Base-by-base conservation (phyloP, 92 coral and sea anemone genomes). In the Hydrozoanthus gracilis region DNA sequence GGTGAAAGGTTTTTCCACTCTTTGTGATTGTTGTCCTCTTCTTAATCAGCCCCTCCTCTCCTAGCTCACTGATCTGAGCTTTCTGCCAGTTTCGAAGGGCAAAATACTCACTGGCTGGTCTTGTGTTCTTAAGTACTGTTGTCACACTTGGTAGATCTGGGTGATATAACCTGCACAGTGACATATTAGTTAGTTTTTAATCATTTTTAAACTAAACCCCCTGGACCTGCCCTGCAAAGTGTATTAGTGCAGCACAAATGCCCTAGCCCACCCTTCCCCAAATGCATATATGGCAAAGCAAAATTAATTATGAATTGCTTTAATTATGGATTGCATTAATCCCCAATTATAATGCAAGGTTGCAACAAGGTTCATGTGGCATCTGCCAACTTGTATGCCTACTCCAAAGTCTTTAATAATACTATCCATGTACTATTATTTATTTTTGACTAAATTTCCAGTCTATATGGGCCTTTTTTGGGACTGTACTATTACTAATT, bases 71-170 rank as follows among this genome's bases (percentile, higher is more conserved):
- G 5, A 93, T 95, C 80, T 91, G 93, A 45, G 94, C 77, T 76
- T 92, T 89, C 54, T 72, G 83, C 99, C 99, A 96, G 83, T 92
- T 93, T 55, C 79, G 90, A 86, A 96, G 88, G 15, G 98, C 97
- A 88, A 91, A 96, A 54, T 87, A 73, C 56, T 96, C 95, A 71
- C 84, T 91, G 14, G 92, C 76, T 64, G 99, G 95, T 48, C 92
- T 92, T 13, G 99, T 96, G 65, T 91, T 89, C 39, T 88, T 83
- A 60, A 96, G 79, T 9, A 96, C 89, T 48, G 99, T 91, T 67
- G 99, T 95, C 20, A 95, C 98, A 86, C 96, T 94, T 16, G 91
- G 91, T 14, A 48, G 89, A 54, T 86, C 84, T 50, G 87, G 90
- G 12, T 84, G 83, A 78, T 96, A 96, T 4, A 95, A 51, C 61